Evolutionary conservation across 2,888 invertebrate genomes (phyloP), one percentile per base, ranked within the genome.

Genomic region (Acleris literana): DNA sequence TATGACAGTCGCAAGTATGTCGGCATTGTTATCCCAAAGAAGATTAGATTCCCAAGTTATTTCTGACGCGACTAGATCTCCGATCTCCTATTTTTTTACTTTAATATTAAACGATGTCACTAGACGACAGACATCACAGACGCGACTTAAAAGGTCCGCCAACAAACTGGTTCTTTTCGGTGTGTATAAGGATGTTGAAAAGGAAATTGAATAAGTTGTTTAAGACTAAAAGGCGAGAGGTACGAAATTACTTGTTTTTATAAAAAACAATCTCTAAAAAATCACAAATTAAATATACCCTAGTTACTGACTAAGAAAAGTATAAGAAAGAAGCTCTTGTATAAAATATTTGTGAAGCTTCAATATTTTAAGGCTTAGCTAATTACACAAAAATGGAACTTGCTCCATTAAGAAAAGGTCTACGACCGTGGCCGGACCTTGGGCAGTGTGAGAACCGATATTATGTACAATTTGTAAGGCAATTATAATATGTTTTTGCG

Each of bases 321-420:
- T 57, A 20, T 57, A 48, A 11, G 5, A 39, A 29, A 29, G 13
- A 49, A 58, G 58, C 49, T 59, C 29, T 33, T 59, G 49, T 22
- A 33, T 59, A 33, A 59, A 46, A 57, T 46, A 46, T 57, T 44
- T 43, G 25, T 49, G 7, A 46, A 25, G 46, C 7, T 56, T 51
- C 6, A 46, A 57, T 49, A 33, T 49, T 18, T 46, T 17, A 49
- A 59, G 49, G 58, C 29, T 48, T 59, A 49, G 16, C 18, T 39
- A 60, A 64, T 59, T 64, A 54, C 33, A 29, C 55, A 25, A 55
- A 60, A 64, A 64, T 64, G 58, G 53, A 64, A 64, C 53, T 59
- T 39, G 64, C 49, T 60, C 54, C 54, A 64, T 64, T 64, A 64
- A 64, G 59, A 64, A 59, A 57, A 55, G 64, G 60, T 64, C 59